Percentiles rank a stretch among this genome's conserved stretches.
Conservation (phyloP, 2,797 vertebrate genomes). For the Masticophis lateralis region DNA sequence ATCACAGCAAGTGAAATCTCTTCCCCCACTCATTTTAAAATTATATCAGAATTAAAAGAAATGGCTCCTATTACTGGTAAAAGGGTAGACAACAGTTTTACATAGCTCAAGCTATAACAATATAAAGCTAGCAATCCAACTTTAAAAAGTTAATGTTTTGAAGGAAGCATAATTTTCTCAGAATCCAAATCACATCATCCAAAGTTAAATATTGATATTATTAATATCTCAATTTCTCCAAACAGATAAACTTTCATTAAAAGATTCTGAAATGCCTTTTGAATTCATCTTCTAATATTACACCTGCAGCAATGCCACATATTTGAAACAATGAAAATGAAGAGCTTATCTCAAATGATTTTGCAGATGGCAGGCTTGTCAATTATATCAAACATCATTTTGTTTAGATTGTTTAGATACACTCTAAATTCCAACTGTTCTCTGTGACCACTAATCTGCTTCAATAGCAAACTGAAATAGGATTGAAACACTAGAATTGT, state of each 20-base stretch:
- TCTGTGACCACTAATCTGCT: background rate
- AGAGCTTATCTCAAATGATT: background rate
- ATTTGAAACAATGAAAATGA: background rate
- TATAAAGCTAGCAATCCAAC: slow-evolving; percentile 35
- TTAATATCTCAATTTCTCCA: background rate
- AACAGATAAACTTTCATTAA: background rate
- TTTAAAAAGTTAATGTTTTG: slow-evolving; percentile 15
- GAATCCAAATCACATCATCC: background rate
- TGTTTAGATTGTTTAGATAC: background rate
- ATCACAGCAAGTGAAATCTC: slow-evolving; percentile 73
- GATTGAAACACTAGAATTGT: background rate
- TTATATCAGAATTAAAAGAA: slow-evolving; percentile 53
- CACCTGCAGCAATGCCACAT: background rate
- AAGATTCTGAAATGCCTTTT: background rate
- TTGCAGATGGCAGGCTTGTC: background rate
- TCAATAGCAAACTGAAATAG: background rate
- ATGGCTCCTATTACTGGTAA: slow-evolving; percentile 48
- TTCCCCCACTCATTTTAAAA: slow-evolving; percentile 43
- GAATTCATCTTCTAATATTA: background rate
- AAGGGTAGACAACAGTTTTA: slow-evolving; percentile 56
- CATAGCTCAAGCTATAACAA: slow-evolving; percentile 53
- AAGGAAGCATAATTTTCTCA: slow-evolving; percentile 8
- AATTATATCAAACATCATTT: background rate
- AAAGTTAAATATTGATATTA: background rate
- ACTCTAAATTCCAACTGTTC: background rate